Conservation (phyloP, 2,113 vertebrate genomes). For the Anoplopoma fimbria region DNA sequence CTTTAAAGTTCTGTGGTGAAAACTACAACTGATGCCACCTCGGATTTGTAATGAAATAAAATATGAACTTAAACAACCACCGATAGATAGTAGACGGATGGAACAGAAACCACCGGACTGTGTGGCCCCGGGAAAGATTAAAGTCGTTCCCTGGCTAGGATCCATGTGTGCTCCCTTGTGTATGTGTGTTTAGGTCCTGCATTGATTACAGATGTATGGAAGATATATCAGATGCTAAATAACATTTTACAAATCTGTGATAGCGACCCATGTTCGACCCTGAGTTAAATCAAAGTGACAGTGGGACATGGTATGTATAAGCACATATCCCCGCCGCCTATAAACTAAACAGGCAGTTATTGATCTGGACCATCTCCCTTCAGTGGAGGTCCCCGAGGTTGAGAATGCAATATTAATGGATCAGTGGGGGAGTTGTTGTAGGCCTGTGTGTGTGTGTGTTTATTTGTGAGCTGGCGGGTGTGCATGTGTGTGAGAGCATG, state of each 20-base stretch:
- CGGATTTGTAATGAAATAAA: conserved; percentile 36
- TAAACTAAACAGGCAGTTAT: conserved; percentile 86
- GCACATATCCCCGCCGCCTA: conserved; percentile 69
- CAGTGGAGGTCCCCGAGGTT: conserved; percentile 62
- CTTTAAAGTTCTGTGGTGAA: not conserved
- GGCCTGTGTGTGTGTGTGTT: conserved; percentile 38
- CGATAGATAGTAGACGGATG: conserved; percentile 13
- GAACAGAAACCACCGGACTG: conserved; percentile 15
- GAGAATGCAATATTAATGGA: conserved; percentile 79
- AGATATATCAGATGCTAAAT: conserved; percentile 79
- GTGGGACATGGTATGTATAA: conserved; percentile 65
- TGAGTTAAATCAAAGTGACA: conserved; percentile 80
- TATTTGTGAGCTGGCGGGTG: conserved; percentile 37
- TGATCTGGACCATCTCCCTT: conserved; percentile 76
- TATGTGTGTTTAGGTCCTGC: conserved; percentile 47
- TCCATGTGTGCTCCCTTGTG: conserved; percentile 9
- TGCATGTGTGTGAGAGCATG: conserved; percentile 30
- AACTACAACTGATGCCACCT: not conserved
- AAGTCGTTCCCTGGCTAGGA: conserved; percentile 16
- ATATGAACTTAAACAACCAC: conserved; percentile 18
- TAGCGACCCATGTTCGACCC: conserved; percentile 71
- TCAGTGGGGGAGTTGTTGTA: conserved; percentile 47
- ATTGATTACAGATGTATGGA: conserved; percentile 65
- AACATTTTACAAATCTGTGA: conserved; percentile 79
- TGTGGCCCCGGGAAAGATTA: conserved; percentile 29